Conservation (phyloP, 2,113 vertebrate species). For the Climacteris rufus region DNA sequence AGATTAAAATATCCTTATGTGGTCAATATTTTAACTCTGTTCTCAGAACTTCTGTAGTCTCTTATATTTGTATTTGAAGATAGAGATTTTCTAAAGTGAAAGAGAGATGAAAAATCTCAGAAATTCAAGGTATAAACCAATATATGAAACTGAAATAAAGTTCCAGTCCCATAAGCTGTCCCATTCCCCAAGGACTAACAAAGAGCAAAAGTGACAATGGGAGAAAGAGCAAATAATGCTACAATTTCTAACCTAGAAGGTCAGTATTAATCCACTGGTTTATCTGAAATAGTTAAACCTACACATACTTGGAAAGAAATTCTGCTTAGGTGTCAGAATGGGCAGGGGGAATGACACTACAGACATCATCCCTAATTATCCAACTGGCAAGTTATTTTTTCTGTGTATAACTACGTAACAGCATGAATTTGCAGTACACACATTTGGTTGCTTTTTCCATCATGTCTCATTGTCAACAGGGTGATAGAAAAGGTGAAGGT, state of each 20-base stretch:
- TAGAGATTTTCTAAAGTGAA: not conserved
- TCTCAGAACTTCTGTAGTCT: not conserved
- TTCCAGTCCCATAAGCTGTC: not conserved
- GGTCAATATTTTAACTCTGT: not conserved
- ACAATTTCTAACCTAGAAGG: not conserved
- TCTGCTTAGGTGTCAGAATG: not conserved
- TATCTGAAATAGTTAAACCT: not conserved
- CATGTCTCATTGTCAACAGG: not conserved
- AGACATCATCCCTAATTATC: not conserved
- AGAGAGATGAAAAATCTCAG: not conserved
- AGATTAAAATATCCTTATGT: not conserved
- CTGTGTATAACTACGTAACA: not conserved
- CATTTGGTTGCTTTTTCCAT: not conserved
- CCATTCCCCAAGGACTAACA: not conserved
- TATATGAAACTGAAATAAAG: not conserved
- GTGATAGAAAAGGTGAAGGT: not conserved
- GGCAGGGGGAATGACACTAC: not conserved
- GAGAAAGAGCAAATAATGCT: not conserved
- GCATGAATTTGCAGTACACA: not conserved
- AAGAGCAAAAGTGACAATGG: not conserved
- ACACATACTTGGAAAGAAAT: not conserved
- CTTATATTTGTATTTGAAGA: not conserved
- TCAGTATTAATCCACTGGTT: not conserved
- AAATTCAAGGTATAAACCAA: not conserved
- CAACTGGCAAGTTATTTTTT: not conserved